Evolutionary conservation across 2,888 invertebrate genomes (phyloP).

Genomic region (Acleris cristana): DNA sequence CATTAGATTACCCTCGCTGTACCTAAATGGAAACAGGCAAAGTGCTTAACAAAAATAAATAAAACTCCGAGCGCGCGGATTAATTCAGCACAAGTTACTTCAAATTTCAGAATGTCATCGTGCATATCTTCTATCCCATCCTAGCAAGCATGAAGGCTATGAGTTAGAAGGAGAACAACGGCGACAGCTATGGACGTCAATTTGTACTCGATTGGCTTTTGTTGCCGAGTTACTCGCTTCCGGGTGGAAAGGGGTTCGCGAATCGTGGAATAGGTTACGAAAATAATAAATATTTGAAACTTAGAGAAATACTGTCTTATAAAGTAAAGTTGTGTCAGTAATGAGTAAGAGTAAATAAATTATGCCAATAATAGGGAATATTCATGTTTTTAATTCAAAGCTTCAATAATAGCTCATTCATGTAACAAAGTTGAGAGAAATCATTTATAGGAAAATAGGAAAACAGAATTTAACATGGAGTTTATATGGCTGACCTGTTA

Average conservation of each 20-base stretch:
- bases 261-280: not conserved
- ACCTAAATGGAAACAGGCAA: constrained; percentile 8
- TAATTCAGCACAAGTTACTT: constrained; percentile 24
- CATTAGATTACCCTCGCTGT: not conserved
- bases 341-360: too few relatives aligned
- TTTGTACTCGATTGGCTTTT: constrained; percentile 44
- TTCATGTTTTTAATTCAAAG: too few relatives aligned
- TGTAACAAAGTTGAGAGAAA: too few relatives aligned
- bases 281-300: not conserved
- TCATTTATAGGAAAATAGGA: too few relatives aligned
- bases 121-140: constrained; percentile 4
- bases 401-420: too few relatives aligned
- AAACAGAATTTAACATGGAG: too few relatives aligned
- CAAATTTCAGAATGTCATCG: constrained; percentile 20
- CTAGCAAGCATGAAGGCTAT: not conserved
- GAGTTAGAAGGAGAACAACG: constrained; percentile 19
- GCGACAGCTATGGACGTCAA: constrained; percentile 37
- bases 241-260: constrained; percentile 12
- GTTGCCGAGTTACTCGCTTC: constrained; percentile 38
- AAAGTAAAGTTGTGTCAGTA: too few relatives aligned
- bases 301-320: too few relatives aligned
- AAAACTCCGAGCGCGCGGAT: constrained; percentile 14
- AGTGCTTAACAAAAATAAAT: constrained; percentile 20
- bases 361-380: too few relatives aligned
- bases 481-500: too few relatives aligned